phyloP scores from a whole-genome alignment of 2,113 vertebrate species.

The Neofelis nebulosa region DNA sequence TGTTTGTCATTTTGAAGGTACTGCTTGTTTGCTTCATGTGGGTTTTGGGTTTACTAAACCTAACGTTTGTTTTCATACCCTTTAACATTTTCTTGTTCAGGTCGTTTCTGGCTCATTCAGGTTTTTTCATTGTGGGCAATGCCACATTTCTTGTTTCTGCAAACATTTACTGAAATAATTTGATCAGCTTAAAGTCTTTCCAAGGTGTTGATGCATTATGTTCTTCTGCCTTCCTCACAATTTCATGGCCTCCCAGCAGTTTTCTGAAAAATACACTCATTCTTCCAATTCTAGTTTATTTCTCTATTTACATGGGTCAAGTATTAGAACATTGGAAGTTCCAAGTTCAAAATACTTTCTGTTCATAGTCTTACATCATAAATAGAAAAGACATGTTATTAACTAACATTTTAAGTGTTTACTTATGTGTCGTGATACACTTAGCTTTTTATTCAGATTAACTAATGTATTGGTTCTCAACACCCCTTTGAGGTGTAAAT shows the following conservation, averaged over 20 bases:
- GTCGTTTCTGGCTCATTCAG: background rate
- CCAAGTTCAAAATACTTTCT: background rate
- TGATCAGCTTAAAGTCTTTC: background rate
- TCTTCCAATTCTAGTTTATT: slow-evolving; percentile 18
- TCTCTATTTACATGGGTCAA: background rate
- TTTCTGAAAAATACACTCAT: background rate
- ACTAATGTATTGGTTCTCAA: background rate
- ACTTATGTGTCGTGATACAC: background rate
- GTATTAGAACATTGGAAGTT: background rate
- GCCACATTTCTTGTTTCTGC: background rate
- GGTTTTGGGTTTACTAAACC: background rate
- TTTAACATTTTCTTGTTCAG: slow-evolving; percentile 2
- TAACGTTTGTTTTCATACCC: background rate
- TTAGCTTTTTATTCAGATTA: background rate
- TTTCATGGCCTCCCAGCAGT: background rate
- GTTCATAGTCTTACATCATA: background rate
- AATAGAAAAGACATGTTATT: background rate
- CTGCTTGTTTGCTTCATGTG: background rate
- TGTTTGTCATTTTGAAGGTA: background rate
- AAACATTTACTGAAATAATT: background rate
- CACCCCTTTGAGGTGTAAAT: background rate
- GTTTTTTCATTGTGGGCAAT: background rate
- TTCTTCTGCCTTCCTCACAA: background rate
- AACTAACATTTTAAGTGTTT: background rate
- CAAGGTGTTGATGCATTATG: background rate